phyloP scores from a whole-genome alignment of 1,140 invertebrate species.

The Apis dorsata region DNA sequence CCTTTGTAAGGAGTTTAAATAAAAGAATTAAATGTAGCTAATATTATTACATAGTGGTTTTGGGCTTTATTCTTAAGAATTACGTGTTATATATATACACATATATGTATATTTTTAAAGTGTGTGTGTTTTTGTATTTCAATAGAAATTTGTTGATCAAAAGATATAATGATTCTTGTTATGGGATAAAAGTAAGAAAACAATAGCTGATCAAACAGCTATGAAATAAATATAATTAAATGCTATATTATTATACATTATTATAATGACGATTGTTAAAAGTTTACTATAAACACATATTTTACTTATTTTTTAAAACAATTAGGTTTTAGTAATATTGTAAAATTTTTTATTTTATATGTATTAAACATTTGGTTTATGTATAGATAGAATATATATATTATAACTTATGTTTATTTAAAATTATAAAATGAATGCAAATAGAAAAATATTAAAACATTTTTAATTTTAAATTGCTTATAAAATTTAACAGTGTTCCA shows the following conservation, averaged over 20 bases:
- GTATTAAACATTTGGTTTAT: neutral
- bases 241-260: neutral
- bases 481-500: neutral
- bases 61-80: constrained; percentile 23
- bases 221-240: neutral
- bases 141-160: constrained; percentile 14
- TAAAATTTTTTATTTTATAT: neutral
- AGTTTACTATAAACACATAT: neutral
- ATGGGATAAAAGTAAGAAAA: neutral
- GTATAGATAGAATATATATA: neutral
- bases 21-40: constrained; percentile 3
- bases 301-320: neutral
- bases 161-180: constrained; percentile 6
- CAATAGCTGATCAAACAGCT: neutral
- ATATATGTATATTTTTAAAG: constrained; percentile 22
- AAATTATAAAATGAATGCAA: neutral
- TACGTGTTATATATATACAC: constrained; percentile 2
- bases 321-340: neutral
- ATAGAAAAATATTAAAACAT: neutral
- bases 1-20: constrained; percentile 3
- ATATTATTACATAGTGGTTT: constrained; percentile 9
- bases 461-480: neutral
- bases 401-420: neutral
- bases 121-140: constrained; percentile 24
- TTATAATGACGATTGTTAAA: neutral